Percentiles rank a stretch among this genome's conserved stretches.
These are phyloP conservation scores for Chitala chitala DNA, from an alignment of 2,113 vertebrate genomes.

Conservation along the genomic window DNA sequence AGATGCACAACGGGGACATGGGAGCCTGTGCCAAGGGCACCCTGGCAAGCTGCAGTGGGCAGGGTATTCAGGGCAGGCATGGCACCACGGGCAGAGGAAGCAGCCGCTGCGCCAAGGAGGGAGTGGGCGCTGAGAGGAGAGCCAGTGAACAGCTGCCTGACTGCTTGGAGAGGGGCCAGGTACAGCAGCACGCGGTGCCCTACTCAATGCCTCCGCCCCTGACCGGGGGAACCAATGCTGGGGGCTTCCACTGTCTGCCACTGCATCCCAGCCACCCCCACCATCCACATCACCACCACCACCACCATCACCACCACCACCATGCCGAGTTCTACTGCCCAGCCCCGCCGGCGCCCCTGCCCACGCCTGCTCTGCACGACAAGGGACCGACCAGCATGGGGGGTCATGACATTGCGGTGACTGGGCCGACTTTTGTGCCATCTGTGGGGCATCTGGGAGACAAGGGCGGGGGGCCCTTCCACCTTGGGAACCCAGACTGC, in stretches of 20 bases:
- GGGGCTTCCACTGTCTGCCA: constrained; percentile 73
- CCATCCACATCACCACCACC: constrained; percentile 53
- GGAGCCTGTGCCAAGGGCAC: constrained; percentile 45
- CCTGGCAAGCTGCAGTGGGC: constrained; percentile 65
- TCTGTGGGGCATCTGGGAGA: constrained; percentile 78
- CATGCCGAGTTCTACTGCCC: constrained; percentile 81
- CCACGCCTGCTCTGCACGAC: constrained; percentile 70
- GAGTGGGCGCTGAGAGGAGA: constrained; percentile 64
- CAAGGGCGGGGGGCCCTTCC: constrained; percentile 67
- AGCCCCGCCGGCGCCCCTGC: constrained; percentile 51
- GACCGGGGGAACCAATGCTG: constrained; percentile 57
- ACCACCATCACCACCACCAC: constrained; percentile 58
- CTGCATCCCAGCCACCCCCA: constrained; percentile 56
- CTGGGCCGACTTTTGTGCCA: constrained; percentile 81
- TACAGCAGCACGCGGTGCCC: constrained; percentile 77
- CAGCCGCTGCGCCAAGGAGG: constrained; percentile 67
- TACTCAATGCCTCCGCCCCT: constrained; percentile 77
- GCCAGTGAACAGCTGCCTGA: constrained; percentile 76
- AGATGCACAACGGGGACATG: constrained; percentile 54
- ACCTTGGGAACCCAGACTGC: constrained; percentile 64
- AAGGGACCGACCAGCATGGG: constrained; percentile 49
- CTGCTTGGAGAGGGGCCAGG: constrained; percentile 69
- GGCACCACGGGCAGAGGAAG: constrained; percentile 39
- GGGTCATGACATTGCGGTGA: constrained; percentile 70
- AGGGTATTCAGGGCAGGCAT: constrained; percentile 45